These are phyloP conservation scores for Urocitellus parryii DNA, from an alignment of 2,113 vertebrate species.

Conservation along the genomic window DNA sequence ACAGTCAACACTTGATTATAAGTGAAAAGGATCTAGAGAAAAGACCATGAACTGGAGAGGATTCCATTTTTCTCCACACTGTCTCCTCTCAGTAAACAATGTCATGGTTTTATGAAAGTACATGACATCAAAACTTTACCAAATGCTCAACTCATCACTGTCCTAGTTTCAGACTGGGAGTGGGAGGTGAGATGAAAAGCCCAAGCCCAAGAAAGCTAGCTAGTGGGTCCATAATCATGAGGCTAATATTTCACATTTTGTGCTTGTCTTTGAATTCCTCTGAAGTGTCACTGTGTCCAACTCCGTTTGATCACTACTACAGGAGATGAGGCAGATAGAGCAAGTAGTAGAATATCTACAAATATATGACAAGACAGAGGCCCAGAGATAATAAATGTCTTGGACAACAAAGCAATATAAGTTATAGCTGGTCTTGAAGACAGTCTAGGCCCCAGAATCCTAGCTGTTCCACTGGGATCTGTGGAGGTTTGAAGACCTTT, in stretches of 20 bases:
- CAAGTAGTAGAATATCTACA: not conserved
- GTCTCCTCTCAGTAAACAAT: constrained; percentile 12
- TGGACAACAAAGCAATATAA: not conserved
- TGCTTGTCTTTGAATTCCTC: constrained; percentile 10
- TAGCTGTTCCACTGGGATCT: not conserved
- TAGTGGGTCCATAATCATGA: not conserved
- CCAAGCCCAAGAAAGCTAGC: not conserved
- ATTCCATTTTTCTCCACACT: constrained; percentile 8
- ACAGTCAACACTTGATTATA: not conserved
- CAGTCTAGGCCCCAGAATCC: not conserved
- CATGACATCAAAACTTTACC: not conserved
- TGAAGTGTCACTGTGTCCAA: not conserved
- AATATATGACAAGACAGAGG: not conserved
- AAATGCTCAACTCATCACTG: not conserved
- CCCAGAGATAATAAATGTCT: not conserved
- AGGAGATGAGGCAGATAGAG: not conserved
- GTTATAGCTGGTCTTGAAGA: not conserved
- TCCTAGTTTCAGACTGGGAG: not conserved
- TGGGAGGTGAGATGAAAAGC: not conserved
- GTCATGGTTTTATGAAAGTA: not conserved
- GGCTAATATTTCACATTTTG: not conserved
- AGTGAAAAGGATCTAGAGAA: not conserved
- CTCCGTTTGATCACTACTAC: not conserved
- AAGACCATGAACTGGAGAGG: not conserved
- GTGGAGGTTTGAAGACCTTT: not conserved